phyloP scores from a whole-genome alignment of 1,140 invertebrate genomes.

The Lamellibrachia luymesi region DNA sequence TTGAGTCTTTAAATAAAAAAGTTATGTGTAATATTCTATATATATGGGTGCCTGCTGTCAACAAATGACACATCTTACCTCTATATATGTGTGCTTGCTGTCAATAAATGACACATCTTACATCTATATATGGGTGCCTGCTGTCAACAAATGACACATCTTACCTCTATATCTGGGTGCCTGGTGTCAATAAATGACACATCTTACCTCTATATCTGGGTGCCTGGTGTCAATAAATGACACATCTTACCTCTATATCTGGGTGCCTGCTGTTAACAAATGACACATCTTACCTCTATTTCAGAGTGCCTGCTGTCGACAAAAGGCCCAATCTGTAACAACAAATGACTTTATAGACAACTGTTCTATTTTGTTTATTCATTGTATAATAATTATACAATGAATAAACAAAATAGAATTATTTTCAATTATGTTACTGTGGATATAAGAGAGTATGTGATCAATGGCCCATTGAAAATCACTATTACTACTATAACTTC shows the following conservation, averaged over 20 bases:
- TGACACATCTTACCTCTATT: slow-evolving; percentile 58
- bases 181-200: slow-evolving; percentile 60
- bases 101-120: slow-evolving; percentile 40
- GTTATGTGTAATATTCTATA: slow-evolving; percentile 32
- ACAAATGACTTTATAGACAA: background rate
- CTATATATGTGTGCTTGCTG: slow-evolving; percentile 54
- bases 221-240: slow-evolving; percentile 39
- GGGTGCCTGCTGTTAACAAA: slow-evolving; percentile 65
- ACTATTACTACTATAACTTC: no score
- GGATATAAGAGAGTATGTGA: no score
- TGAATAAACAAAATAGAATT: no score
- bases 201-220: slow-evolving; percentile 51
- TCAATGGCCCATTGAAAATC: no score
- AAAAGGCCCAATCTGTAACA: background rate
- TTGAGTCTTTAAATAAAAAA: background rate
- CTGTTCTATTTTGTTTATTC: no score
- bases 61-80: slow-evolving; percentile 53
- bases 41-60: no score
- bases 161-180: slow-evolving; percentile 62
- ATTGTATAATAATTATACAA: no score
- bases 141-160: slow-evolving; percentile 44
- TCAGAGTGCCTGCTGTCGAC: slow-evolving; percentile 66
- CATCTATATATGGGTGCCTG: slow-evolving; percentile 36
- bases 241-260: slow-evolving; percentile 60
- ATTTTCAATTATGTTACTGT: no score